A percentile compares a stretch with the other conserved stretches of the same genome.
Evolutionary conservation across 92 coral and sea anemone genomes (phyloP).

Genomic region (Montipora capitata): DNA sequence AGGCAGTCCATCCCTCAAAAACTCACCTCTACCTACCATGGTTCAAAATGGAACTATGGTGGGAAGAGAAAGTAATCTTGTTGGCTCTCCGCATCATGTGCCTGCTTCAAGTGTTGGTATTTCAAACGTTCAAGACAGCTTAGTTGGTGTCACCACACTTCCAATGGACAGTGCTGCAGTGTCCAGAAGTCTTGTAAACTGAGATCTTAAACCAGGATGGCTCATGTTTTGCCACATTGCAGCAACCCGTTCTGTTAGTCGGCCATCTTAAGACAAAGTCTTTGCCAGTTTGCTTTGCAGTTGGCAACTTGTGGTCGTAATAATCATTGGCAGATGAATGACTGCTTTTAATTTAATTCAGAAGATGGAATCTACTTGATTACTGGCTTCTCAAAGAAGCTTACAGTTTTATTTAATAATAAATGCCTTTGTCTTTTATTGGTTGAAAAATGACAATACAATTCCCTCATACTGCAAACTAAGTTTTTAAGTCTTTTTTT

Average conservation of each 20-base stretch:
- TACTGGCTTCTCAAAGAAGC: background rate
- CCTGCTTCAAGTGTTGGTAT: slow-evolving; percentile 39
- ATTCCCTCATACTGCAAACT: background rate
- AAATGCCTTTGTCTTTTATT: background rate
- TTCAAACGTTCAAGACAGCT: slow-evolving; percentile 28
- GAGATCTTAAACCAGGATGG: background rate
- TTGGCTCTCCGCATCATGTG: slow-evolving; percentile 33
- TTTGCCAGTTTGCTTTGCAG: background rate
- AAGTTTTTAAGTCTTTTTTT: background rate
- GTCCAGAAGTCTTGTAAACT: slow-evolving; percentile 55
- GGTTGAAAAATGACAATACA: background rate
- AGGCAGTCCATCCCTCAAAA: slow-evolving; percentile 82
- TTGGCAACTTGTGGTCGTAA: background rate
- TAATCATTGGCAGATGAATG: background rate
- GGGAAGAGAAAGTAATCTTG: slow-evolving; percentile 65
- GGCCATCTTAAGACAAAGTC: background rate
- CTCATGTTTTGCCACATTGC: background rate
- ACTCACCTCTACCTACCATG: slow-evolving; percentile 92
- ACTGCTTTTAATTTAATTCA: background rate
- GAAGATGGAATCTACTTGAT: background rate
- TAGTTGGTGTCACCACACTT: slow-evolving; percentile 43
- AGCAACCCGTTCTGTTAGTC: background rate
- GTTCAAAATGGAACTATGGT: slow-evolving; percentile 84
- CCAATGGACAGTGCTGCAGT: slow-evolving; percentile 38
- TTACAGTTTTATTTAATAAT: background rate